Percentiles rank a stretch among this genome's conserved stretches.
Evolutionary conservation across 2,888 invertebrate genomes (phyloP).

Genomic region (Tupiocoris notatus): DNA sequence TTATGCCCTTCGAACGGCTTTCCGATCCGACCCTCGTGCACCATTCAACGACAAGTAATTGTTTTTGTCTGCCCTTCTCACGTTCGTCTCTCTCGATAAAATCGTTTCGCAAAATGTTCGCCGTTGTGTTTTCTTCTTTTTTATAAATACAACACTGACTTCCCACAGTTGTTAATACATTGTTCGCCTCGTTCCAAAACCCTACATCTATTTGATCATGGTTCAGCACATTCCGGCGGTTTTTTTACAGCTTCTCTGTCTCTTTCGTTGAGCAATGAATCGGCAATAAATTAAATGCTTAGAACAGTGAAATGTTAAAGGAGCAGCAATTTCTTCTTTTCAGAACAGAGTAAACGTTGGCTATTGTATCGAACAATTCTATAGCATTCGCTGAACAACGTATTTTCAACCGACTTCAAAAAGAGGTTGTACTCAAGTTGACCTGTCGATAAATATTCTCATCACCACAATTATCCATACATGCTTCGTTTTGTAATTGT

Average conservation of each 20-base stretch:
- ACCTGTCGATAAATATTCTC: too few species aligned
- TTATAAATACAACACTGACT: neutral
- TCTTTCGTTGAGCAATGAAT: neutral
- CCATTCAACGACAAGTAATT: slow-evolving; percentile 3
- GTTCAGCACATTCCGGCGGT: neutral
- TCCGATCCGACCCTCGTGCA: slow-evolving; percentile 1
- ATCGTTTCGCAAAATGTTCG: neutral
- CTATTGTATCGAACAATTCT: too few species aligned
- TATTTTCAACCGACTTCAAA: too few species aligned
- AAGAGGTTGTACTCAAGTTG: too few species aligned
- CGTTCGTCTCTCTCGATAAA: neutral
- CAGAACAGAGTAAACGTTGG: too few species aligned
- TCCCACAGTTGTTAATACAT: neutral
- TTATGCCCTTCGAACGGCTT: slow-evolving; percentile 4
- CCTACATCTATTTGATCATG: neutral
- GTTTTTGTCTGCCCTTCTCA: neutral
- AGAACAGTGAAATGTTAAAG: too few species aligned
- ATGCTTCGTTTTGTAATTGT: too few species aligned
- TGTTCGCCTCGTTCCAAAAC: neutral
- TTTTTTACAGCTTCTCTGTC: neutral
- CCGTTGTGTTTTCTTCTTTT: neutral
- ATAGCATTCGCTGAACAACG: too few species aligned
- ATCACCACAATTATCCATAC: too few species aligned
- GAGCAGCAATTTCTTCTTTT: too few species aligned
- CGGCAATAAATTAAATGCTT: neutral